Evolutionary conservation across 2,113 vertebrate genomes (phyloP).

Genomic region (Oreochromis spilurus): DNA sequence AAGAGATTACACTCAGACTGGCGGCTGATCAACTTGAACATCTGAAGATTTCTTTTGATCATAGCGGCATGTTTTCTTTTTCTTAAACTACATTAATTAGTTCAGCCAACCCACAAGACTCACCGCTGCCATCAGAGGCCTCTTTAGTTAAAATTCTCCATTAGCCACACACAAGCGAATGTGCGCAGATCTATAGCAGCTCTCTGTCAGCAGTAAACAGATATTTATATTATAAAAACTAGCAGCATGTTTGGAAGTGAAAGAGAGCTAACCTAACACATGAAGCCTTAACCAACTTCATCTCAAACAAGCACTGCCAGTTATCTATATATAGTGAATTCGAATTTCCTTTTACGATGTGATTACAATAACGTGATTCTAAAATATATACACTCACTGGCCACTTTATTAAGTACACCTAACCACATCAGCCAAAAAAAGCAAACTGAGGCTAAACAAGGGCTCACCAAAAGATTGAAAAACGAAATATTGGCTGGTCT

Average conservation of each 20-base stretch:
- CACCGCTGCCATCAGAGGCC: slow-evolving; percentile 2
- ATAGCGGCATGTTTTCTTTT: slow-evolving; percentile 6
- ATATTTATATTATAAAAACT: slow-evolving; percentile 20
- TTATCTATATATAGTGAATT: not conserved
- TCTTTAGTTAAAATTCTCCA: slow-evolving; percentile 20
- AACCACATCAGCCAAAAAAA: not conserved
- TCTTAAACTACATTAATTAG: slow-evolving; percentile 21
- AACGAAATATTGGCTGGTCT: not conserved
- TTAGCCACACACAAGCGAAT: slow-evolving; percentile 11
- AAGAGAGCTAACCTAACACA: not conserved
- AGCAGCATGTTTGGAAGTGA: not conserved
- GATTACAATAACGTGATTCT: not conserved
- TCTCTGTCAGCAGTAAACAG: slow-evolving; percentile 25
- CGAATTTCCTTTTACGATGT: not conserved
- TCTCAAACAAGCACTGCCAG: not conserved
- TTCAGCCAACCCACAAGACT: slow-evolving; percentile 30
- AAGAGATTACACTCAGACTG: not conserved
- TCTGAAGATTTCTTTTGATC: slow-evolving; percentile 59
- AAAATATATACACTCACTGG: too few species aligned
- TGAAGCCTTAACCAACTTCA: not conserved
- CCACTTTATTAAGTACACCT: not conserved
- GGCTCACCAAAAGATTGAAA: not conserved
- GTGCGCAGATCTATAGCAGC: slow-evolving; percentile 20
- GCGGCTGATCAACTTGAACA: not conserved
- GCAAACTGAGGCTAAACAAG: not conserved